Evolutionary conservation across 2,797 vertebrate species (phyloP), one percentile per base, ranked within the genome.

Genomic region (Pogoniulus pusillus): DNA sequence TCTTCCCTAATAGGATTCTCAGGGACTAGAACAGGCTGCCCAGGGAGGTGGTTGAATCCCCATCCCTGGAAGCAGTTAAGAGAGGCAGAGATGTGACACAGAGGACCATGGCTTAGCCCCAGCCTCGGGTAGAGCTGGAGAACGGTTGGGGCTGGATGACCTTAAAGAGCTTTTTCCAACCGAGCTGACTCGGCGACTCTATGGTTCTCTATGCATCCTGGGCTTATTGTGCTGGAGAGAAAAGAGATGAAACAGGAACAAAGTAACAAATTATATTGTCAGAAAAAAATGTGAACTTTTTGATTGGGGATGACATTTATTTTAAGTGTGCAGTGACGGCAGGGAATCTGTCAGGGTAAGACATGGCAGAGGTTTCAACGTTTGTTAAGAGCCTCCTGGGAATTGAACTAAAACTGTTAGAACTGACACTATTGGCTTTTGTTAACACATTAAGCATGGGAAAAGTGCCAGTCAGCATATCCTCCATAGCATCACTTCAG

Each of bases 401-500:
- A 98, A 98, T 98, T 98, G 97, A 97, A 97, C 97, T 98, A 97
- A 97, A 98, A 98, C 98, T 98, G 98, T 97, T 97, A 98, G 97
- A 98, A 98, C 97, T 98, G 98, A 98, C 98, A 98, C 98, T 98
- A 98, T 97, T 98, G 98, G 98, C 98, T 98, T 98, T 98, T 98
- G 98, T 98, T 98, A 98, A 98, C 98, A 98, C 98, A 97, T 98
- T 98, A 98, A 97, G 97, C 95, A 97, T 97, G 97, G 98, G 97
- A 98, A 98, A 98, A 98, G 98, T 98, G 98, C 98, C 98, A 98
- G 98, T 98, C 98, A 98, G 98, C 98, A 98, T 98, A 98, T 97
- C 96, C 95, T 97, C 96, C 95, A 94, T 97, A 97, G 97, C 97
- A 97, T 96, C 97, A 91, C 97, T 96, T 97, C 97, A 97, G 97